Evolutionary conservation across 2,797 vertebrate species (phyloP), one percentile per base, ranked within the genome.

Genomic region (Rhinophrynus dorsalis): DNA sequence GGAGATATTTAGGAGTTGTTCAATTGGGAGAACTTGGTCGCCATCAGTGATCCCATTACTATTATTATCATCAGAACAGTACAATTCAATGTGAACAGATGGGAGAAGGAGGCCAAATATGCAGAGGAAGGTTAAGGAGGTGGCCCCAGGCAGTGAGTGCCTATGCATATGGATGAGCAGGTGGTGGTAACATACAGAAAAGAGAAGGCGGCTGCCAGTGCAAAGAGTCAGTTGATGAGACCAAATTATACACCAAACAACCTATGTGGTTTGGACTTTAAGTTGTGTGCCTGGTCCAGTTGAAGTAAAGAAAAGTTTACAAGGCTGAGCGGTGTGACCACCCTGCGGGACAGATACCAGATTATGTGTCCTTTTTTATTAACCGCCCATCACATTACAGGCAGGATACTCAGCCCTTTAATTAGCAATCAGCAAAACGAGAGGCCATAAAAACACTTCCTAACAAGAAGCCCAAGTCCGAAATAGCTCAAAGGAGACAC

Each of bases 401-500:
- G 23, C 23, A 32, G 65, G 40, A 58, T 50, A n/a, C 18, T 23
- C 30, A 29, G 47, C 9, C 50, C 42, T 57, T 30, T 64, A 56
- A 63, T 63, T 57, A 62, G 13, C 59, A 21, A 18, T 13, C 57
- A 26, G 15, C 3, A 8, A 33, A 57, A 33, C 7, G 10, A 57
- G 40, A 27, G 9, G 40, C 9, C 48, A 57, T 37, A 57, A 35
- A 63, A 47, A 15, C 5, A 20, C 37, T 55, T 42, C 50, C 21
- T 24, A 55, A 26, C 20, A 2, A 27, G 67, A 35, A 37, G 17
- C 18, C 6, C 9, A 3, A 23, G 9, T 8, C 48, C 35, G 21
- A 42, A 69, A 62, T 62, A 62, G 45, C 27, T 42, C 11, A 23
- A 58, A 58, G n/a, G 21, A 44, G 56, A 30, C n/a, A 30, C 29